Evolutionary conservation across 2,888 invertebrate genomes (phyloP), one percentile per base, ranked within the genome.

Genomic region (Agrotis ipsilon): DNA sequence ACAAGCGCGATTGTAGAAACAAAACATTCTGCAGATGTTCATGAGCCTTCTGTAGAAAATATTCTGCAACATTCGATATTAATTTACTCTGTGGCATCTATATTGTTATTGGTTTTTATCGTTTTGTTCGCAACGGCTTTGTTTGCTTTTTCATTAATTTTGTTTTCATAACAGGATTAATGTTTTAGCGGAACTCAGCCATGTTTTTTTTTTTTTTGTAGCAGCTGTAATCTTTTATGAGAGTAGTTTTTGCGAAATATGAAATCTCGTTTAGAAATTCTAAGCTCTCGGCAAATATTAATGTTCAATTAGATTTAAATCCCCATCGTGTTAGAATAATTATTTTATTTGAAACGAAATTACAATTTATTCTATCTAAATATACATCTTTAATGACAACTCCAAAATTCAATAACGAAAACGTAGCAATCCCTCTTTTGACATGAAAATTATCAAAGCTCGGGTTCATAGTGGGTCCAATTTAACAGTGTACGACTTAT

Each of bases 1-100:
- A 85, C 79, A 51, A 74, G 76, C 69, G 78, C 70, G 78, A 80
- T 72, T 72, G 78, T 68, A 78, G 82, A 85, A 89, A 89, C 88
- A 88, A 90, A 90, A 89, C 85, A 85, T 73, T 83, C 63, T 73
- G 66, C 84, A 84, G 83, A 84, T 84, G 82, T 73, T 71, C 52
- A 62, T 72, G 71, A 82, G 80, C 75, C 78, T 83, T 75, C 69
- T 77, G 68, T 46, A 67, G 69, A 58, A 77, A 83, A 75, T 83
- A 77, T 80, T 77, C 68, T 73, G 57, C 73, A 73, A 82, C 73
- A 78, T 72, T 84, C 77, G 57, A 78, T 83, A 78, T 79, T 82
- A 78, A 75, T 80, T 85, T 55, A 69, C 61, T 75, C 72, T 68
- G 68, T 71, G 67, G 68, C 66, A 75, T 77, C 52, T 74, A 69